Evolutionary conservation across 2,113 vertebrate genomes (phyloP).

Genomic region (Epinephelus lanceolatus): DNA sequence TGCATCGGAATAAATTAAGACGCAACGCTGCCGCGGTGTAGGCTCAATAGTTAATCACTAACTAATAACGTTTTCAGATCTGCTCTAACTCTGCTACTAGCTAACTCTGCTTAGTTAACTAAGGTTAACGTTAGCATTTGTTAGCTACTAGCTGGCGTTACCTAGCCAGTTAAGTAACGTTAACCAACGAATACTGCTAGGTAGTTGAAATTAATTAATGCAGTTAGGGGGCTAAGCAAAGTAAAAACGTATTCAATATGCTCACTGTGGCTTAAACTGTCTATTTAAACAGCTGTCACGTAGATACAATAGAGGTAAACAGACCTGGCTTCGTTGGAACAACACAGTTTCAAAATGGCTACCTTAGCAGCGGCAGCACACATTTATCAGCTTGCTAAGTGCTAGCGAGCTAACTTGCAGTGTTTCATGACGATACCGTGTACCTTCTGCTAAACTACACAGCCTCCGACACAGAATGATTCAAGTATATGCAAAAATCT

Average conservation of each 20-base stretch:
- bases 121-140: slow-evolving; percentile 62
- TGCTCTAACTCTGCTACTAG: slow-evolving; percentile 25
- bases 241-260: neutral
- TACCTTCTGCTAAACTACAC: slow-evolving; percentile 38
- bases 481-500: neutral
- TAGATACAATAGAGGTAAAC: slow-evolving; percentile 76
- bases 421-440: slow-evolving; percentile 56
- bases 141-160: slow-evolving; percentile 70
- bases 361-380: slow-evolving; percentile 83
- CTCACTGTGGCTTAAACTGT: neutral
- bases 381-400: slow-evolving; percentile 79
- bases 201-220: neutral
- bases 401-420: slow-evolving; percentile 79
- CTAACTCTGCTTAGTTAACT: slow-evolving; percentile 43
- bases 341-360: slow-evolving; percentile 88
- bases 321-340: slow-evolving; percentile 80
- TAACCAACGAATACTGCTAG: slow-evolving; percentile 14
- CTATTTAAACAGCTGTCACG: slow-evolving; percentile 51
- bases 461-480: neutral
- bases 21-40: neutral
- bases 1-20: neutral
- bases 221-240: neutral
- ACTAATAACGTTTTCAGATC: neutral
- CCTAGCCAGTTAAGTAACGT: slow-evolving; percentile 42
- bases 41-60: neutral